Conservation (phyloP, 2,888 invertebrate genomes). For the Acleris sparsana region DNA sequence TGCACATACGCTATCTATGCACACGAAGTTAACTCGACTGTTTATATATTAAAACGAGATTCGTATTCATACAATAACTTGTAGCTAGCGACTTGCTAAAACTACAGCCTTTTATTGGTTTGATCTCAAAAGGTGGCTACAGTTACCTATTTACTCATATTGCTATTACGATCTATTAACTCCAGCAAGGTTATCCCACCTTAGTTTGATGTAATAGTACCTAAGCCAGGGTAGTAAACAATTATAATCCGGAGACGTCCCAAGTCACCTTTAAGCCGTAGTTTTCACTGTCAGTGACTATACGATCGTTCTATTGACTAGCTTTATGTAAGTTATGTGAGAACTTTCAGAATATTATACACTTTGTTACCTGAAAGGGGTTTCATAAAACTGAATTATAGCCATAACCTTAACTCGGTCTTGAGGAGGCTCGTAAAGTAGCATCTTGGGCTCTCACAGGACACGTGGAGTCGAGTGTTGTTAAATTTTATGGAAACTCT, state of each 20-base stretch:
- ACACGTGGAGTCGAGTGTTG: constrained; percentile 72
- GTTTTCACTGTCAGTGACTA: constrained; percentile 39
- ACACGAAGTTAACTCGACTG: background rate
- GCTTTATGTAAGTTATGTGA: constrained; percentile 64
- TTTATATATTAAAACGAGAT: background rate
- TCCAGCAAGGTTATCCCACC: too few relatives aligned
- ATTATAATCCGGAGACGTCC: too few relatives aligned
- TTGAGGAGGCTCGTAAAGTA: constrained; percentile 77
- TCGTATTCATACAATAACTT: background rate
- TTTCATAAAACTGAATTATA: constrained; percentile 82
- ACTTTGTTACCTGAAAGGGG: constrained; percentile 79
- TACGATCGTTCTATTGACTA: constrained; percentile 44
- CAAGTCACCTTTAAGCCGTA: background rate
- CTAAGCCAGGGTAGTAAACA: too few relatives aligned
- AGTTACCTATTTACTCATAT: too few relatives aligned
- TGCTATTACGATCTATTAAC: too few relatives aligned
- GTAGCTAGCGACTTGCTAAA: too few relatives aligned
- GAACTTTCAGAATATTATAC: constrained; percentile 68
- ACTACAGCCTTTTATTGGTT: too few relatives aligned
- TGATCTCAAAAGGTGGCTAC: too few relatives aligned
- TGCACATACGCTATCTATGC: background rate
- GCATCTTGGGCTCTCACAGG: constrained; percentile 73
- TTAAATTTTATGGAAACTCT: constrained; percentile 78
- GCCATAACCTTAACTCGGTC: constrained; percentile 77
- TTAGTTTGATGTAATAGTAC: too few relatives aligned